Evolutionary conservation across 2,797 vertebrate species (phyloP).

Genomic region (Muscicapa striata): DNA sequence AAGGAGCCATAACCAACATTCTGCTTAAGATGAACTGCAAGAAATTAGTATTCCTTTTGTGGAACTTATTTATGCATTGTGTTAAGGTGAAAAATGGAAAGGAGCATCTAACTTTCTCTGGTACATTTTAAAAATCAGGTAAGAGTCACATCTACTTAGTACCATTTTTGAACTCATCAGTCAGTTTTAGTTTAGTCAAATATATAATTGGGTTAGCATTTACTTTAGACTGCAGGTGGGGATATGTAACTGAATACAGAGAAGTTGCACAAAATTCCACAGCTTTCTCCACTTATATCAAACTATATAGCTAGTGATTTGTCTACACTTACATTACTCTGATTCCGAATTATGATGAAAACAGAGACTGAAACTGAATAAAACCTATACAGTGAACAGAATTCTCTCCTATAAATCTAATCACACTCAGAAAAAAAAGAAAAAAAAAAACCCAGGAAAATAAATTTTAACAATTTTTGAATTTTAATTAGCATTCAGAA

Average conservation of each 20-base stretch:
- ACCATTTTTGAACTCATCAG: not conserved
- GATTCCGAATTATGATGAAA: not conserved
- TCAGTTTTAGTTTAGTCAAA: slow-evolving; percentile 20
- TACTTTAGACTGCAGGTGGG: not conserved
- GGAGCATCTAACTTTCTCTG: not conserved
- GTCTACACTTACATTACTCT: not conserved
- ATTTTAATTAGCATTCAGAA: not conserved
- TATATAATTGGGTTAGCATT: not conserved
- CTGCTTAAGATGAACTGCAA: not conserved
- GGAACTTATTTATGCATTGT: not conserved
- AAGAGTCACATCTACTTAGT: not conserved
- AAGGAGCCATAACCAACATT: not conserved
- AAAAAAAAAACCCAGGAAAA: not conserved
- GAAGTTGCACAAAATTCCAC: not conserved
- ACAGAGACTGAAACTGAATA: not conserved
- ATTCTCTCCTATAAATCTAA: not conserved
- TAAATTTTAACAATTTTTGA: not conserved
- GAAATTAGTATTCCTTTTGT: not conserved
- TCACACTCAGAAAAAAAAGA: not conserved
- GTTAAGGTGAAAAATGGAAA: not conserved
- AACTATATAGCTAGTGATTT: not conserved
- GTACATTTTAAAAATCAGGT: not conserved
- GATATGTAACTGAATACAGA: not conserved
- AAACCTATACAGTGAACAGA: not conserved
- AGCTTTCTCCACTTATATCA: not conserved